phyloP scores from a whole-genome alignment of 2,888 invertebrate species.

The Priocnemis perturbator region DNA sequence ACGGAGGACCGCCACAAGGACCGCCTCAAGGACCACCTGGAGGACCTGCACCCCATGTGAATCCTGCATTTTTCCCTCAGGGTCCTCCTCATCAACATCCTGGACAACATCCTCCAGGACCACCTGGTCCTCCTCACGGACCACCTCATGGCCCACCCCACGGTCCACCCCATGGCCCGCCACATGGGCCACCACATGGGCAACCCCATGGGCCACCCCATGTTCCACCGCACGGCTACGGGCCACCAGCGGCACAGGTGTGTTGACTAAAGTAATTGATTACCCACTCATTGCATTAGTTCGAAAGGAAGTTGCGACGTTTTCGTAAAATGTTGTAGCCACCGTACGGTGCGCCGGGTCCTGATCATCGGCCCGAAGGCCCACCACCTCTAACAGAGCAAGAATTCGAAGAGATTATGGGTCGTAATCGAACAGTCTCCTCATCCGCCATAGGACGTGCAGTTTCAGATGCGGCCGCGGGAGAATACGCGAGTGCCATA shows the following conservation, averaged over 20 bases:
- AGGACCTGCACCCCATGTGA: slow-evolving; percentile 94
- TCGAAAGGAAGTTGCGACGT: background rate
- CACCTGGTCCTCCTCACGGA: slow-evolving; percentile 83
- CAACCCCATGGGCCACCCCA: slow-evolving; percentile 80
- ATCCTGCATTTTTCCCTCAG: slow-evolving; percentile 97
- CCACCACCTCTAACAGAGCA: slow-evolving; percentile 88
- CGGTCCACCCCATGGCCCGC: slow-evolving; percentile 81
- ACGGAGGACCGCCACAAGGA: slow-evolving; percentile 79
- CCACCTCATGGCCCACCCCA: slow-evolving; percentile 82
- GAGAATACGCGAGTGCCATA: slow-evolving; percentile 98
- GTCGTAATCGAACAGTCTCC: slow-evolving; percentile 96
- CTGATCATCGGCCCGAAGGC: slow-evolving; percentile 77
- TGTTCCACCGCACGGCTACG: slow-evolving; percentile 77
- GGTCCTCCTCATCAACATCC: slow-evolving; percentile 79
- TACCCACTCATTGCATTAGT: background rate
- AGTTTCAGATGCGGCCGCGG: slow-evolving; percentile 97
- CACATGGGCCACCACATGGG: slow-evolving; percentile 82
- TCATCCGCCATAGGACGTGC: slow-evolving; percentile 98
- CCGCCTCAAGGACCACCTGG: slow-evolving; percentile 77
- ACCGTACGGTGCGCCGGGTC: slow-evolving; percentile 80
- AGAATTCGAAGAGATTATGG: slow-evolving; percentile 99
- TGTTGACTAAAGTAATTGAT: background rate
- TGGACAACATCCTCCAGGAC: slow-evolving; percentile 78
- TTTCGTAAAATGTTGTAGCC: slow-evolving; percentile 54
- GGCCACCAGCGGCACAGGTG: slow-evolving; percentile 76